phyloP scores from a whole-genome alignment of 2,113 vertebrate species.

The Cettia cetti region DNA sequence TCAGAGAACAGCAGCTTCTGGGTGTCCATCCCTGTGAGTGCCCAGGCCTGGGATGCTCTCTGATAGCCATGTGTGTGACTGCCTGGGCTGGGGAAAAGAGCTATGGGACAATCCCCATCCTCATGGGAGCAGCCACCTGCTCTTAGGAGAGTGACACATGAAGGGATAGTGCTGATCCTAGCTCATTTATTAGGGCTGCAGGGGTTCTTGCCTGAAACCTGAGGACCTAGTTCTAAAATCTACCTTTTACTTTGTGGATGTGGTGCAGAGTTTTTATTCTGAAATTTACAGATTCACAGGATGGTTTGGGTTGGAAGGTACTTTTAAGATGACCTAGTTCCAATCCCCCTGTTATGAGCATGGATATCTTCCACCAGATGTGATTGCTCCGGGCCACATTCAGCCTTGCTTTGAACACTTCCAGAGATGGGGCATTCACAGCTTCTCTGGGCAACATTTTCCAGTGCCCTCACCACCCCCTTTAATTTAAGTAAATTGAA shows the following conservation, averaged over 20 bases:
- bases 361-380: not conserved
- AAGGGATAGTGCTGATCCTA: not conserved
- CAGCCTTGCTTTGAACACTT: not conserved
- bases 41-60: not conserved
- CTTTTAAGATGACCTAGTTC: not conserved
- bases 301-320: not conserved
- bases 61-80: not conserved
- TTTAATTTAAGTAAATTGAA: not conserved
- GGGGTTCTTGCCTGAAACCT: not conserved
- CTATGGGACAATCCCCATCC: not conserved
- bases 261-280: not conserved
- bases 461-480: not conserved
- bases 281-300: not conserved
- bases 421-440: not conserved
- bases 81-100: not conserved
- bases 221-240: not conserved
- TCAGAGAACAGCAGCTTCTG: not conserved
- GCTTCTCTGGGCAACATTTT: not conserved
- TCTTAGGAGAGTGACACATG: not conserved
- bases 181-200: not conserved
- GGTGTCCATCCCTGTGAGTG: rapidly evolving
- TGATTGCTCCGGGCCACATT: not conserved
- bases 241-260: not conserved
- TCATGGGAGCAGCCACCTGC: not conserved
- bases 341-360: not conserved